A percentile compares a stretch with the other conserved stretches of the same genome.
Conservation (phyloP, 2,113 vertebrate genomes). For the Penelope pileata region DNA sequence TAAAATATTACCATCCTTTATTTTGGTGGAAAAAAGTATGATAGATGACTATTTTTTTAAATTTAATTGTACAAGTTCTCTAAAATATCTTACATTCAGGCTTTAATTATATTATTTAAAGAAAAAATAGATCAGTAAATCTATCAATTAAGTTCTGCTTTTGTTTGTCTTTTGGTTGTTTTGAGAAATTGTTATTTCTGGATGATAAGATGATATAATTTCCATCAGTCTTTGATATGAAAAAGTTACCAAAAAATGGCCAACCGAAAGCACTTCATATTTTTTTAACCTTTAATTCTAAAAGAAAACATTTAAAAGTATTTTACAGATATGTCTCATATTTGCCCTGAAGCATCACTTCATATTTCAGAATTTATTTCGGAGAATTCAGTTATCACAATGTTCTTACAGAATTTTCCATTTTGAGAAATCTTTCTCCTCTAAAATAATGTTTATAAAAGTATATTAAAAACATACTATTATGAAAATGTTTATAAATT, state of each 20-base stretch:
- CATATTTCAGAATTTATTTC: constrained; percentile 31
- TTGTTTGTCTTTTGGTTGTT: background rate
- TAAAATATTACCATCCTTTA: background rate
- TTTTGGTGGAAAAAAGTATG: background rate
- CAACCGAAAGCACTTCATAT: background rate
- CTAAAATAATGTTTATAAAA: background rate
- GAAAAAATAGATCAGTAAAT: background rate
- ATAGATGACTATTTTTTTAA: background rate
- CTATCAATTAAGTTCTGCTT: background rate
- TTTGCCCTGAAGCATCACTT: constrained; percentile 9
- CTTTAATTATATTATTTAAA: background rate
- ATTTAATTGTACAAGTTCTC: background rate
- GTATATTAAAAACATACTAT: background rate
- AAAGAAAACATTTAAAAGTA: background rate
- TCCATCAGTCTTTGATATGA: background rate
- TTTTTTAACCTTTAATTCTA: constrained; percentile 35
- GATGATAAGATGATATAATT: background rate
- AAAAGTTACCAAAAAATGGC: constrained; percentile 4
- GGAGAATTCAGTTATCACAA: constrained; percentile 8
- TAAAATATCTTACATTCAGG: background rate
- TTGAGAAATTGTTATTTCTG: background rate
- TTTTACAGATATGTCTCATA: constrained; percentile 23
- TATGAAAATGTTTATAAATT: background rate
- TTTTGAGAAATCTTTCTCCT: background rate
- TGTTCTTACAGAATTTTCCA: background rate